Percentiles rank a stretch among this genome's conserved stretches.
Conservation (phyloP, 2,888 invertebrate genomes). For the Chaetogeoica ovagalla region DNA sequence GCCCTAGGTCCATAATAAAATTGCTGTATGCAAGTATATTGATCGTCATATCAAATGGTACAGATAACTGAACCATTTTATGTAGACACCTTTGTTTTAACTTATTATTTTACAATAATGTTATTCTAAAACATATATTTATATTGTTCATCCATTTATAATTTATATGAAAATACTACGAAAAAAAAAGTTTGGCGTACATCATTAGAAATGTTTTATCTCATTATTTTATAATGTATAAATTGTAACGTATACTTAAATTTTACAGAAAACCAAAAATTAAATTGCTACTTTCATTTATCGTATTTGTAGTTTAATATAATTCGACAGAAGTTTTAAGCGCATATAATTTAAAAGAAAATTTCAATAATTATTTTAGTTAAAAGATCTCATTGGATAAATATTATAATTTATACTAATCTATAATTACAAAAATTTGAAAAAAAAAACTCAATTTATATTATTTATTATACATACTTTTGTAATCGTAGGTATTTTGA, state of each 20-base stretch:
- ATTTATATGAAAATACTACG: constrained; percentile 10
- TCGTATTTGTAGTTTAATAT: no score
- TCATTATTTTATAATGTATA: background rate
- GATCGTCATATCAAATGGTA: background rate
- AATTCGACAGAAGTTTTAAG: no score
- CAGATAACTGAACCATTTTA: background rate
- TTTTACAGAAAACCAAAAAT: background rate
- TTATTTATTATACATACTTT: no score
- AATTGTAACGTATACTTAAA: background rate
- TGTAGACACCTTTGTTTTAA: constrained; percentile 1
- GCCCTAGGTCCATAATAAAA: constrained; percentile 19
- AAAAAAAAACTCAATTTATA: no score
- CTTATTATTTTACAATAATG: background rate
- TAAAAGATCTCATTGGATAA: no score
- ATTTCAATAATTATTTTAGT: no score
- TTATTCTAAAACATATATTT: background rate
- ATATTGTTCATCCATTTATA: background rate
- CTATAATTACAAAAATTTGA: no score
- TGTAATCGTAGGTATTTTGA: no score
- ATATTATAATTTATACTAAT: no score
- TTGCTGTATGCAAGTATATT: background rate
- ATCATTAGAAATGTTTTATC: background rate
- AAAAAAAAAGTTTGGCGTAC: background rate
- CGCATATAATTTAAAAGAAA: no score
- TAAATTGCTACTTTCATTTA: no score